These are phyloP conservation scores for Ophion ellenae DNA, from an alignment of 2,888 invertebrate genomes.

Conservation along the genomic window DNA sequence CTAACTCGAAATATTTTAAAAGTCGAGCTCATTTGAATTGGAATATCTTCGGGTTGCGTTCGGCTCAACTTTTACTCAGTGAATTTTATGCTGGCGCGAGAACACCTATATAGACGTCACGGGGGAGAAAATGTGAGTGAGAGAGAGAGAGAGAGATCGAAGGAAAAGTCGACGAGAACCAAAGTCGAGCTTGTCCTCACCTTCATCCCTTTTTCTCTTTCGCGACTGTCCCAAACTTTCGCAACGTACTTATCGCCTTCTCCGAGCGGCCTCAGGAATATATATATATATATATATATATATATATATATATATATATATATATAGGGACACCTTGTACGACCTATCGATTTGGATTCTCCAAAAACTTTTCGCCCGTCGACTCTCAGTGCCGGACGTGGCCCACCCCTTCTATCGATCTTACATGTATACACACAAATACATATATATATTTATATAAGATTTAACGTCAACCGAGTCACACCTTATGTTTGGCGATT, in stretches of 20 bases:
- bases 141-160: slow-evolving; percentile 12
- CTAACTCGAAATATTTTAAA: slow-evolving; percentile 76
- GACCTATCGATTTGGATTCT: slow-evolving; percentile 77
- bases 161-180: slow-evolving; percentile 42
- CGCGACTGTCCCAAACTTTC: slow-evolving; percentile 65
- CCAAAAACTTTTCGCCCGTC: slow-evolving; percentile 71
- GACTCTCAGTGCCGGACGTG: slow-evolving; percentile 52
- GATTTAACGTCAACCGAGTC: not conserved
- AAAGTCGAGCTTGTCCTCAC: slow-evolving; percentile 52
- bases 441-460: not conserved
- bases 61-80: slow-evolving; percentile 53
- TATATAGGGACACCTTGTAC: slow-evolving; percentile 43
- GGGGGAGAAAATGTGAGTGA: not conserved
- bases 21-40: slow-evolving; percentile 78
- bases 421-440: not conserved
- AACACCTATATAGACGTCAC: not conserved
- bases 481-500: not conserved
- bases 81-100: slow-evolving; percentile 22
- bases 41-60: slow-evolving; percentile 72
- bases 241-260: slow-evolving; percentile 69
- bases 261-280: slow-evolving; percentile 12
- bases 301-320: not conserved
- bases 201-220: slow-evolving; percentile 50
- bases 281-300: not conserved
- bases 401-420: slow-evolving; percentile 30